Evolutionary conservation across 2,113 vertebrate genomes (phyloP).

Genomic region (Aphyosemion australe): DNA sequence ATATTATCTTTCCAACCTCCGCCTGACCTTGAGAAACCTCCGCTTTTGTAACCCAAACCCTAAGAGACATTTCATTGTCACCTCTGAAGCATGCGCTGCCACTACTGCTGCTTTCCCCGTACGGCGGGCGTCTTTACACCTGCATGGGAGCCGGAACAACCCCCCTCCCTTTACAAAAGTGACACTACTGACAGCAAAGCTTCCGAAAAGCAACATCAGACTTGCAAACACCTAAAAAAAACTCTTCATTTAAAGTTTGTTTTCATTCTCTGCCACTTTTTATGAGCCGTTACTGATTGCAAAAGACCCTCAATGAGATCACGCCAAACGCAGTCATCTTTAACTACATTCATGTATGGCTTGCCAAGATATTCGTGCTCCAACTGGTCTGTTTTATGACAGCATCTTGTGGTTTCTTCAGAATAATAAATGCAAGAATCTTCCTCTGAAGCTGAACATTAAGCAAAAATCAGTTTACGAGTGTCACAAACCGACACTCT

Average conservation of each 20-base stretch:
- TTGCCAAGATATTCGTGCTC: slow-evolving; percentile 21
- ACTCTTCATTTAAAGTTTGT: slow-evolving; percentile 7
- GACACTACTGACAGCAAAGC: background rate
- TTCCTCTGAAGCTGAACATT: slow-evolving; percentile 26
- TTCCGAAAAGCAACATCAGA: background rate
- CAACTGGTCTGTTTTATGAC: slow-evolving; percentile 20
- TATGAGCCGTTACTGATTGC: slow-evolving; percentile 10
- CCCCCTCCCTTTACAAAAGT: slow-evolving; percentile 1
- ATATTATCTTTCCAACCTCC: slow-evolving; percentile 63
- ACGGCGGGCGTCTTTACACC: slow-evolving; percentile 13
- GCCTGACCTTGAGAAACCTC: slow-evolving; percentile 60
- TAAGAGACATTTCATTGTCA: slow-evolving; percentile 41
- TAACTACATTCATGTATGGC: slow-evolving; percentile 1
- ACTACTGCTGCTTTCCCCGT: slow-evolving; percentile 53
- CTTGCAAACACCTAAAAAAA: slow-evolving; percentile 3
- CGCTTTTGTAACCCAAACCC: slow-evolving; percentile 63
- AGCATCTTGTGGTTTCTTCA: slow-evolving; percentile 13
- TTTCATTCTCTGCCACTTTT: slow-evolving; percentile 21
- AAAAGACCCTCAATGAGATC: slow-evolving; percentile 30
- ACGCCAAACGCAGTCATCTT: slow-evolving; percentile 14
- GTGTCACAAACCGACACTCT: slow-evolving; percentile 13
- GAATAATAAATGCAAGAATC: slow-evolving; percentile 12
- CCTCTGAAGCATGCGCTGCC: slow-evolving; percentile 41
- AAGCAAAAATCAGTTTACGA: slow-evolving; percentile 21
- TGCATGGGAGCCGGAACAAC: slow-evolving; percentile 4